phyloP scores from a whole-genome alignment of 2,888 invertebrate genomes.

The Diogma glabrata region DNA sequence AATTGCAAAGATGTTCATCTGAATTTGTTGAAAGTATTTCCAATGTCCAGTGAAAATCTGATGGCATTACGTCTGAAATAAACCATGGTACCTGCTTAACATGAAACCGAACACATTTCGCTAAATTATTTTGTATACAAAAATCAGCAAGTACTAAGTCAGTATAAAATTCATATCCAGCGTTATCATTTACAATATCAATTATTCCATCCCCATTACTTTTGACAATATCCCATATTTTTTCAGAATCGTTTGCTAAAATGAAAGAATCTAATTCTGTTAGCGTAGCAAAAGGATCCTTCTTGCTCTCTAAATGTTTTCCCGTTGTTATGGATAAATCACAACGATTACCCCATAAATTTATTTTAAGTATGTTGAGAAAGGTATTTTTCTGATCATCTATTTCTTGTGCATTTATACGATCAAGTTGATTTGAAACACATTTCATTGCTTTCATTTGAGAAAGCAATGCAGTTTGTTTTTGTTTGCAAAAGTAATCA shows the following conservation, averaged over 20 bases:
- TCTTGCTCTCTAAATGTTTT: constrained; percentile 43
- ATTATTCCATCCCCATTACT: constrained; percentile 23
- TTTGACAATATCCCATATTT: constrained; percentile 38
- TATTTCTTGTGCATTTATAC: not conserved
- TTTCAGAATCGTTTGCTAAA: constrained; percentile 47
- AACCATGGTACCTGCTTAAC: constrained; percentile 91
- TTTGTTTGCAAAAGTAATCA: constrained; percentile 71
- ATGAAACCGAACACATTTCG: constrained; percentile 65
- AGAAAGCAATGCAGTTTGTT: constrained; percentile 46
- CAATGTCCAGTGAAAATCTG: constrained; percentile 65
- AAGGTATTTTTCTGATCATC: constrained; percentile 7
- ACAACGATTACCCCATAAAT: constrained; percentile 91
- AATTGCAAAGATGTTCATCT: constrained; percentile 24
- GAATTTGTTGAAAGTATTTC: constrained; percentile 34
- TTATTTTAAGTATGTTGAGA: constrained; percentile 30
- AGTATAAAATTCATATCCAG: constrained; percentile 84
- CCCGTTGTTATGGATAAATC: constrained; percentile 82
- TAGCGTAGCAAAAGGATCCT: constrained; percentile 44
- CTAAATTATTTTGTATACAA: constrained; percentile 48
- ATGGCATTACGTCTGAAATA: constrained; percentile 72
- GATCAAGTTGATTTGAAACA: constrained; percentile 14
- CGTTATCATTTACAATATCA: constrained; percentile 83
- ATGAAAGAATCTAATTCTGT: constrained; percentile 44
- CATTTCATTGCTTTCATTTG: constrained; percentile 25
- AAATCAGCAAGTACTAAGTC: constrained; percentile 82